A percentile compares a stretch with the other conserved stretches of the same genome.
These are phyloP conservation scores for Sarotherodon lohbergeri DNA, from an alignment of 2,113 vertebrate genomes.

Conservation along the genomic window DNA sequence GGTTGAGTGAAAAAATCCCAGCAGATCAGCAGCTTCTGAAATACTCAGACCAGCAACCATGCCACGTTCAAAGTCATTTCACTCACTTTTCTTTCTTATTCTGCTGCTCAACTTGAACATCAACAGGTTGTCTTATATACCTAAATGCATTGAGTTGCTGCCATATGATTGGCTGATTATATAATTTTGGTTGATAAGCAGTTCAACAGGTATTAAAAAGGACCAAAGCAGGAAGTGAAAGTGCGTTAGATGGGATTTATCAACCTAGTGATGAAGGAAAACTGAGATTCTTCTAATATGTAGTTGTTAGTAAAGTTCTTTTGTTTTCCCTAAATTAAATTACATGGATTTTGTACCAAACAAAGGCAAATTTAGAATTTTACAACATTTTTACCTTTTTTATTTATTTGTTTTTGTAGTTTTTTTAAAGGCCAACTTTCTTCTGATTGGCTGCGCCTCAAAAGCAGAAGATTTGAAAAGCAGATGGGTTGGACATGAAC, in stretches of 20 bases:
- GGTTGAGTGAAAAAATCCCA: no score
- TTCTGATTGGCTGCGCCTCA: not conserved
- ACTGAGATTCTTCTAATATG: not conserved
- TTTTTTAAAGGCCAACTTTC: not conserved
- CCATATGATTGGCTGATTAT: not conserved
- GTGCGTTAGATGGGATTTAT: not conserved
- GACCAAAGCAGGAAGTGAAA: fast-evolving
- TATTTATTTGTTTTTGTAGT: not conserved
- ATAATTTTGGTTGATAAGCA: not conserved
- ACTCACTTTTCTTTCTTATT: not conserved
- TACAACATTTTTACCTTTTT: not conserved
- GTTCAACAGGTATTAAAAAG: not conserved
- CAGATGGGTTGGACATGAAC: not conserved
- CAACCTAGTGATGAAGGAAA: not conserved
- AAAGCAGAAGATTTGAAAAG: not conserved
- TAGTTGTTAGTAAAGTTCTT: not conserved
- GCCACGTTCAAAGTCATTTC: no score
- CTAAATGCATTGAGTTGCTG: not conserved
- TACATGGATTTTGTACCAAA: not conserved
- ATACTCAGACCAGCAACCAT: no score
- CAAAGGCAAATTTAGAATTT: not conserved
- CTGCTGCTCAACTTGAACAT: not conserved
- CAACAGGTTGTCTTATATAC: not conserved
- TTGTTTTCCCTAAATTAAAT: not conserved
- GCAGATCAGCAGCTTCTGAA: no score